Evolutionary conservation across 2,113 vertebrate species (phyloP).

Genomic region (Pyxicephalus adspersus): DNA sequence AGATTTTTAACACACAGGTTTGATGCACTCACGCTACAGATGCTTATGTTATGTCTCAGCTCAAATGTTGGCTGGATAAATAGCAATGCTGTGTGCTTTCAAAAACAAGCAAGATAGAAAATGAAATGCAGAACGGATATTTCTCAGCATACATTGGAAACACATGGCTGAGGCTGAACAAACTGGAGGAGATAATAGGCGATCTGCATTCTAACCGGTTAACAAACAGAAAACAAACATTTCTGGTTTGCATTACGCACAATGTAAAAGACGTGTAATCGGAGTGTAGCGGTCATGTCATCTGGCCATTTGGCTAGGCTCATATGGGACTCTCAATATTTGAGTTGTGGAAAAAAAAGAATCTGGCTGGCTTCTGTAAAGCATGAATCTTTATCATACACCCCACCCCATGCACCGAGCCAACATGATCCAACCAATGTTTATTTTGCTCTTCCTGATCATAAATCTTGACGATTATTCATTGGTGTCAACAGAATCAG

Average conservation of each 20-base stretch:
- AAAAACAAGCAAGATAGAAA: neutral
- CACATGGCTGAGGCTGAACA: neutral
- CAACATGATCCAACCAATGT: no score
- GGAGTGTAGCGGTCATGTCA: neutral
- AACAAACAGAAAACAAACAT: conserved; percentile 18
- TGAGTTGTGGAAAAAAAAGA: no score
- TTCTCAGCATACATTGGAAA: conserved; percentile 19
- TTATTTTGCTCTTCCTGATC: no score
- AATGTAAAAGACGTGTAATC: neutral
- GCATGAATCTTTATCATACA: no score
- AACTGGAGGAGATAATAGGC: neutral
- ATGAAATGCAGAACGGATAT: neutral
- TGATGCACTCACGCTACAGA: conserved; percentile 26
- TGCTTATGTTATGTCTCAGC: conserved; percentile 23
- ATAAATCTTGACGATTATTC: no score
- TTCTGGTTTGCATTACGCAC: neutral
- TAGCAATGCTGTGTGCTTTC: neutral
- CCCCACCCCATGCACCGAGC: no score
- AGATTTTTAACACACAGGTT: conserved; percentile 17
- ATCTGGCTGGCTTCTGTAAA: no score
- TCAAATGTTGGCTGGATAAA: conserved; percentile 7
- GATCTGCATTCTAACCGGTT: neutral
- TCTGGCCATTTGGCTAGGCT: neutral
- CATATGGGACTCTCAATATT: no score
- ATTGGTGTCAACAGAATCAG: no score